phyloP scores from a whole-genome alignment of 2,113 vertebrate species.

The Colossoma macropomum region DNA sequence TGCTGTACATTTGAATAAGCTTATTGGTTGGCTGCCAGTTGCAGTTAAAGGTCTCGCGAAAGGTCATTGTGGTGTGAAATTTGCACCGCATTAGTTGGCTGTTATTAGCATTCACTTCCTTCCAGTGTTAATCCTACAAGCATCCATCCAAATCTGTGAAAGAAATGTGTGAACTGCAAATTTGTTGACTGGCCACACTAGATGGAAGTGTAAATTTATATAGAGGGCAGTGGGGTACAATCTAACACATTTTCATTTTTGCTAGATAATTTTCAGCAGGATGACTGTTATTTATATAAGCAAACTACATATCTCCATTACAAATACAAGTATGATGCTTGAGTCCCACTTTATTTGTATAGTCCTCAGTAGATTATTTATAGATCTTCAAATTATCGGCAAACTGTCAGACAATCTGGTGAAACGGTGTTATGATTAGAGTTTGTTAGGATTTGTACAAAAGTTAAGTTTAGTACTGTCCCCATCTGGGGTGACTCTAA shows the following conservation, averaged over 20 bases:
- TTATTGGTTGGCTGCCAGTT: neutral
- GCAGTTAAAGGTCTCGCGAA: neutral
- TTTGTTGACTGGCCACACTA: neutral
- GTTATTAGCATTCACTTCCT: slow-evolving; percentile 4
- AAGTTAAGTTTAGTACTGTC: too few relatives aligned
- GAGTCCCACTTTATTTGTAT: too few relatives aligned
- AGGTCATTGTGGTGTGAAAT: slow-evolving; percentile 4
- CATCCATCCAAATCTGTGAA: neutral
- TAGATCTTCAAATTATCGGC: too few relatives aligned
- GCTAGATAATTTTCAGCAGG: too few relatives aligned
- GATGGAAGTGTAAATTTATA: neutral
- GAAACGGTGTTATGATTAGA: too few relatives aligned
- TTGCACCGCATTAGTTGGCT: neutral
- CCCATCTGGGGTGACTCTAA: too few relatives aligned
- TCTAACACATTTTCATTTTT: neutral
- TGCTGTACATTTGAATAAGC: neutral
- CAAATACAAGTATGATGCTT: too few relatives aligned
- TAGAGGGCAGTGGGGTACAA: neutral
- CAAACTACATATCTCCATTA: too few relatives aligned
- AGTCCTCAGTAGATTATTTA: too few relatives aligned
- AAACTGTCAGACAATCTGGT: too few relatives aligned
- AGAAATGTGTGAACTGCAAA: neutral
- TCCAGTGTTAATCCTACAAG: neutral
- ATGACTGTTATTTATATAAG: too few relatives aligned
- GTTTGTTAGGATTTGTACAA: too few relatives aligned